Conservation (phyloP, 2,888 invertebrate species). For the Ormyrus labotus region DNA sequence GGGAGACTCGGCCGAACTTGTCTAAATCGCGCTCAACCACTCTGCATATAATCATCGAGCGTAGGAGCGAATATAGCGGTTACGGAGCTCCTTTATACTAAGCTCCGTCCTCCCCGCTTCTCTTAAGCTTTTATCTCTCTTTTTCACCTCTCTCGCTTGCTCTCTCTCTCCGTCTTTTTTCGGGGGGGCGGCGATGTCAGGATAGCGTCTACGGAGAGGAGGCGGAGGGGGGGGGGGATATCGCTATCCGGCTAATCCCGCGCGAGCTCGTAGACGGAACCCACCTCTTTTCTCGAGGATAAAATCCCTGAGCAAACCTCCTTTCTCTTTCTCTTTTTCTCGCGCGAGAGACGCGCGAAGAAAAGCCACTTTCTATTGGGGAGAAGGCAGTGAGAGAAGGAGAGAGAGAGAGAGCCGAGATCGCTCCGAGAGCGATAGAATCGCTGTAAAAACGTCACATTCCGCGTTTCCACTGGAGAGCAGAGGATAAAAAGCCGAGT, state of each 20-base stretch:
- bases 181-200: slow-evolving; percentile 5
- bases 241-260: slow-evolving; percentile 68
- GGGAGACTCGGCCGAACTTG: slow-evolving; percentile 3
- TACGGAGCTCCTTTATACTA: slow-evolving; percentile 49
- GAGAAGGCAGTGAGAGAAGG: slow-evolving; percentile 17
- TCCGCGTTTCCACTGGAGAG: neutral
- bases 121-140: slow-evolving; percentile 55
- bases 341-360: slow-evolving; percentile 33
- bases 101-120: slow-evolving; percentile 24
- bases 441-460: slow-evolving; percentile 35
- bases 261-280: slow-evolving; percentile 61
- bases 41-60: slow-evolving; percentile 48
- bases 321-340: slow-evolving; percentile 33
- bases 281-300: slow-evolving; percentile 56
- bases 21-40: slow-evolving; percentile 47
- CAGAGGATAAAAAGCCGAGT: neutral
- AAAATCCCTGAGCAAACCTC: slow-evolving; percentile 56
- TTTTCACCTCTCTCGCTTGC: slow-evolving; percentile 30
- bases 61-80: slow-evolving; percentile 1
- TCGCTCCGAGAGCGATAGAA: slow-evolving; percentile 41
- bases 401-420: slow-evolving; percentile 37
- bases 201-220: slow-evolving; percentile 12
- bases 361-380: slow-evolving; percentile 52
- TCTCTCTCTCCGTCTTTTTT: slow-evolving; percentile 31
- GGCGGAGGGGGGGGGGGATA: slow-evolving; percentile 62